A percentile compares a stretch with the other conserved stretches of the same genome.
Conservation (phyloP, 1,140 invertebrate genomes). For the Trachelipus rathkii region DNA sequence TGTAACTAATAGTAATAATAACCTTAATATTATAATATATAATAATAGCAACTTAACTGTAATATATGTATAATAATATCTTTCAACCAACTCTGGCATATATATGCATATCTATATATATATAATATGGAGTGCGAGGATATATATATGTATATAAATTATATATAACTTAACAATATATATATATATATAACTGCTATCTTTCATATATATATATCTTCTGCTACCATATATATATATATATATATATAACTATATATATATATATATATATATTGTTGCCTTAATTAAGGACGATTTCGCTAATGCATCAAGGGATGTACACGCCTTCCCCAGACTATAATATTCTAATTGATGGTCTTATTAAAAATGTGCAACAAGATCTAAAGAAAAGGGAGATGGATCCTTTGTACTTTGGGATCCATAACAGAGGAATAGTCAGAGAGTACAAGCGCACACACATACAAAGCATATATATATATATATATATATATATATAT, state of each 20-base stretch:
- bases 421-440: background rate
- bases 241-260: constrained; percentile 16
- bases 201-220: constrained; percentile 22
- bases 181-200: constrained; percentile 20
- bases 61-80: too few relatives aligned
- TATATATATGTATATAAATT: too few relatives aligned
- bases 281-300: background rate
- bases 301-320: constrained; percentile 1
- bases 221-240: background rate
- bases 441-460: background rate
- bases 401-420: constrained; percentile 1
- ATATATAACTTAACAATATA: too few relatives aligned
- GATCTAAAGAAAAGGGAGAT: constrained; percentile 1
- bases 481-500: constrained; percentile 6
- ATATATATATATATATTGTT: background rate
- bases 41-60: too few relatives aligned
- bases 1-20: too few relatives aligned
- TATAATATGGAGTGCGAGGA: too few relatives aligned
- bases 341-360: background rate
- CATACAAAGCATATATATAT: background rate
- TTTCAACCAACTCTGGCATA: too few relatives aligned
- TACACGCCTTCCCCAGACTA: background rate
- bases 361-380: background rate
- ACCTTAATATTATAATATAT: too few relatives aligned
- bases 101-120: too few relatives aligned